Conservation (phyloP, 2,888 invertebrate species). For the Drosophila formosana region DNA sequence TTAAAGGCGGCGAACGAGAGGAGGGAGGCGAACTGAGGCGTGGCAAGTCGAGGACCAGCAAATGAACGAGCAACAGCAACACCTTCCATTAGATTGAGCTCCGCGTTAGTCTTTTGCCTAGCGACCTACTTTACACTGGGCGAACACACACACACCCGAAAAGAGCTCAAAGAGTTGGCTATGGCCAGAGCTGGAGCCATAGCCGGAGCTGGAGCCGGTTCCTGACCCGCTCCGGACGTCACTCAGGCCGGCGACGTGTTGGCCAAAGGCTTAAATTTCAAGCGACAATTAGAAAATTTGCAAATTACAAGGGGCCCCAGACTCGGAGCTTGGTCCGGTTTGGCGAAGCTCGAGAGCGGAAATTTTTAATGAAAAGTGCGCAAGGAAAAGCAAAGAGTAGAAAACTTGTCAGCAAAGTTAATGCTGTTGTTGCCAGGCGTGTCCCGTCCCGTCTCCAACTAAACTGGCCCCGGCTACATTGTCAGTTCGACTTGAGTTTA, state of each 20-base stretch:
- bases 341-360: slow-evolving; percentile 39
- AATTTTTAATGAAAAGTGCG: slow-evolving; percentile 70
- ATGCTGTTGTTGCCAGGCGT: slow-evolving; percentile 32
- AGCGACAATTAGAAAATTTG: slow-evolving; percentile 82
- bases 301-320: slow-evolving; percentile 63
- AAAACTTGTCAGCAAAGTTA: slow-evolving; percentile 57
- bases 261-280: slow-evolving; percentile 74
- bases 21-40: not conserved
- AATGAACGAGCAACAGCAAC: slow-evolving; percentile 55
- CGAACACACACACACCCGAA: slow-evolving; percentile 9
- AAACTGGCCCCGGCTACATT: slow-evolving; percentile 36
- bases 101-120: slow-evolving; percentile 37
- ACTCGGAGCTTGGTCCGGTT: not conserved
- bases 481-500: slow-evolving; percentile 51
- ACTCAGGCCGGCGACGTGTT: slow-evolving; percentile 59
- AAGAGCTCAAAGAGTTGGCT: slow-evolving; percentile 14
- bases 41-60: slow-evolving; percentile 23
- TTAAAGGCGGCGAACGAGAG: slow-evolving; percentile 51
- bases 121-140: slow-evolving; percentile 60
- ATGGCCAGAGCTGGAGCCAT: not conserved
- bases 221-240: slow-evolving; percentile 62
- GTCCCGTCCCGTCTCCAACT: slow-evolving; percentile 12
- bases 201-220: slow-evolving; percentile 37
- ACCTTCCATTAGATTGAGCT: slow-evolving; percentile 72
- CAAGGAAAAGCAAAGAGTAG: slow-evolving; percentile 48